Percentiles rank a stretch among this genome's conserved stretches.
Conservation (phyloP, 1,140 invertebrate species). For the Ceratosolen solmsi region DNA sequence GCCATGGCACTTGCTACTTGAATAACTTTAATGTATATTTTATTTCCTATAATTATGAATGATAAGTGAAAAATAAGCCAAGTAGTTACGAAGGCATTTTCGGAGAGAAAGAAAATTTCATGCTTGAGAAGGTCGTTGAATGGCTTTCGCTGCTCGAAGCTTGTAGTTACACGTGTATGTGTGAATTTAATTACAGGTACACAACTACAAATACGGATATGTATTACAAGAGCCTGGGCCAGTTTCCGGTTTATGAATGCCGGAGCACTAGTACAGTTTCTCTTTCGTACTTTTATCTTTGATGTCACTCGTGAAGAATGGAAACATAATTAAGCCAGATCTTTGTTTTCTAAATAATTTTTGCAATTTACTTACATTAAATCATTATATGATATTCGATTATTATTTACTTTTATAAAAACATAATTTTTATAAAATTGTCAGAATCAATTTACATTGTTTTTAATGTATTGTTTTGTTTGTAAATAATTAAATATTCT, state of each 20-base stretch:
- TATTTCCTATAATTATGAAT: constrained; percentile 6
- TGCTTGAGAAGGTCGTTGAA: constrained; percentile 20
- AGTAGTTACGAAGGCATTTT: neutral
- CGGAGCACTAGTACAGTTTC: neutral
- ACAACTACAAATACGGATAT: constrained; percentile 12
- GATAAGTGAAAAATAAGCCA: neutral
- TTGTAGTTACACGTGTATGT: neutral
- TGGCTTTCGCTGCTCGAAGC: constrained; percentile 29
- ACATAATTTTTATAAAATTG: no score
- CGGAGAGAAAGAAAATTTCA: constrained; percentile 30
- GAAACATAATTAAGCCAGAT: neutral
- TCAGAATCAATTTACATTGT: no score
- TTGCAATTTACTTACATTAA: no score
- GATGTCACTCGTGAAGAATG: neutral
- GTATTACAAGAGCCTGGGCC: constrained; percentile 3
- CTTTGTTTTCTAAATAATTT: neutral
- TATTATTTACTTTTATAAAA: no score
- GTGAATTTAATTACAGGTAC: neutral
- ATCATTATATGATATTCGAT: no score
- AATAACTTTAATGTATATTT: neutral
- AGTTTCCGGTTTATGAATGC: constrained; percentile 9
- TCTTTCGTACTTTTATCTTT: constrained; percentile 15
- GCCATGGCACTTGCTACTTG: neutral
- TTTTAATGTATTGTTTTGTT: no score
- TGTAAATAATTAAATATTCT: no score